A percentile compares a stretch with the other conserved stretches of the same genome.
These are phyloP conservation scores for Antennarius maculatus DNA, from an alignment of 2,797 vertebrate species.

Conservation along the genomic window DNA sequence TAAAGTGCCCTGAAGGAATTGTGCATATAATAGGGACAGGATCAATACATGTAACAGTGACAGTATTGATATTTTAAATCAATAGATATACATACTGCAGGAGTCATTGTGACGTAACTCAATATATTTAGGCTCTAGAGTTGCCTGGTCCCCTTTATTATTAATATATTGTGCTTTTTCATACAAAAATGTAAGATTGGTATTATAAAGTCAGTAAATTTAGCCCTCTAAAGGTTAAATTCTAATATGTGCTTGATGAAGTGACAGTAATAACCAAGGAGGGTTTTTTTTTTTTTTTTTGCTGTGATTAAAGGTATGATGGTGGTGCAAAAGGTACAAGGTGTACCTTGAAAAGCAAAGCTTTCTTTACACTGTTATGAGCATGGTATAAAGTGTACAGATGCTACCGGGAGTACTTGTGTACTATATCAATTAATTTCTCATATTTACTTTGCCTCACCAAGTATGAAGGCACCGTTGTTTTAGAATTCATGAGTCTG, in stretches of 20 bases:
- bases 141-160: slow-evolving; percentile 48
- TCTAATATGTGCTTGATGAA: slow-evolving; percentile 25
- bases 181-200: slow-evolving; percentile 41
- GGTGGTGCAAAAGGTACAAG: slow-evolving; percentile 48
- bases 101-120: slow-evolving; percentile 45
- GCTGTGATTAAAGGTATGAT: slow-evolving; percentile 30
- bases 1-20: slow-evolving; percentile 78
- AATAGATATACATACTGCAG: slow-evolving; percentile 56
- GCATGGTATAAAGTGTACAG: slow-evolving; percentile 62
- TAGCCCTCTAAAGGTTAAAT: slow-evolving; percentile 14
- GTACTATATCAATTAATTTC: slow-evolving; percentile 52
- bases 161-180: slow-evolving; percentile 68
- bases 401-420: slow-evolving; percentile 68
- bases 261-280: slow-evolving; percentile 34
- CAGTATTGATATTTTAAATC: slow-evolving; percentile 61
- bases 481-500: slow-evolving; percentile 55
- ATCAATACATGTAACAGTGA: slow-evolving; percentile 60
- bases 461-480: slow-evolving; percentile 70
- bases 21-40: slow-evolving; percentile 72
- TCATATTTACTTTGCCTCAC: slow-evolving; percentile 61
- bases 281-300: slow-evolving; percentile 17
- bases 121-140: slow-evolving; percentile 48
- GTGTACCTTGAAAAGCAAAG: slow-evolving; percentile 60
- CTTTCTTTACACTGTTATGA: slow-evolving; percentile 70
- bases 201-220: slow-evolving; percentile 22